These are phyloP conservation scores for Phyllostomus hastatus DNA, from an alignment of 2,113 vertebrate species.

Conservation along the genomic window DNA sequence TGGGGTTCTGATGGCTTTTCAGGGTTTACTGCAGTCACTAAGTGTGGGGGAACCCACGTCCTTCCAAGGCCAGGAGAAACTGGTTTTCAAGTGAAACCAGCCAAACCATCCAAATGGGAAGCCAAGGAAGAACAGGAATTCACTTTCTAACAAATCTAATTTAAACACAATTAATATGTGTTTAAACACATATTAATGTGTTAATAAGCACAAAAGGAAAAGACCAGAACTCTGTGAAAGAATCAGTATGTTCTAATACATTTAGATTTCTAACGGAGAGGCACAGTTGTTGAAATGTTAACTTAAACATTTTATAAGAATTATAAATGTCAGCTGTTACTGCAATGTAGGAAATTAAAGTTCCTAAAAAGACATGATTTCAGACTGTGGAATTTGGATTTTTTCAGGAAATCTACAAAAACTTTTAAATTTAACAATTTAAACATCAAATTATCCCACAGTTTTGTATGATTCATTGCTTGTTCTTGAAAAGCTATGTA, in stretches of 20 bases:
- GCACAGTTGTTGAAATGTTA: not conserved
- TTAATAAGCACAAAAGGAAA: not conserved
- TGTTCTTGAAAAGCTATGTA: slow-evolving; percentile 1
- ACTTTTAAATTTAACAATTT: slow-evolving; percentile 25
- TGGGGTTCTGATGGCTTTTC: not conserved
- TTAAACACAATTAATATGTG: too few species aligned
- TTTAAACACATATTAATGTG: too few species aligned
- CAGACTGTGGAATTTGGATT: not conserved
- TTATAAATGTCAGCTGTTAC: not conserved
- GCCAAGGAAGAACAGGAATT: slow-evolving; percentile 9
- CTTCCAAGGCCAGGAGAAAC: slow-evolving; percentile 13
- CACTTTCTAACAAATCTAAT: slow-evolving; percentile 39
- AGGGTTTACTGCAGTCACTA: not conserved
- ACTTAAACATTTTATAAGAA: slow-evolving; percentile 9
- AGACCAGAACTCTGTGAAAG: slow-evolving; percentile 6
- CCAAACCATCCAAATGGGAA: not conserved
- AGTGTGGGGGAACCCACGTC: not conserved
- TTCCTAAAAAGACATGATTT: slow-evolving; percentile 44
- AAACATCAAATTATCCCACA: not conserved
- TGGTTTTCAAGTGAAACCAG: not conserved
- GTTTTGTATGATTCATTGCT: slow-evolving; percentile 23
- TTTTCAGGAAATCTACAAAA: slow-evolving; percentile 22
- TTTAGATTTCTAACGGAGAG: not conserved
- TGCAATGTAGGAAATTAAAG: not conserved
- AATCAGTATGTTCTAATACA: slow-evolving; percentile 9